Percentiles rank a stretch among this genome's conserved stretches.
phyloP scores from a whole-genome alignment of 2,888 invertebrate genomes.

The Coelopa pilipes region DNA sequence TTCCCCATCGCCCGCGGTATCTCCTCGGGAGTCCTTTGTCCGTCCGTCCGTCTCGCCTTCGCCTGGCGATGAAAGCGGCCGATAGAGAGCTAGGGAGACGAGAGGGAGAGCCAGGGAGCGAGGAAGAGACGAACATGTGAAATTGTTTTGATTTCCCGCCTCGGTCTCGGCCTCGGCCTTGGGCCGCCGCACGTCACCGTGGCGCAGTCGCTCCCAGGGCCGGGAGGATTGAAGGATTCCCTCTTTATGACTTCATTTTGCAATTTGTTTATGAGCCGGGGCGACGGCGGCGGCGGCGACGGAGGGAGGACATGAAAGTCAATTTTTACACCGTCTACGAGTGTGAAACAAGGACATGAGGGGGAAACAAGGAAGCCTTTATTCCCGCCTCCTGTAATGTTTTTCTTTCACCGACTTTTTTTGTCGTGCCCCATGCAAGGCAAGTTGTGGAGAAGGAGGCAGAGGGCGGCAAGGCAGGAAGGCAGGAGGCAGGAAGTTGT shows the following conservation, averaged over 20 bases:
- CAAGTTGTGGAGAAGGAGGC: neutral
- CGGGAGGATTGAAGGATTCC: neutral
- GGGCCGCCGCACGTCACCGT: neutral
- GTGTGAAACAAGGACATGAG: slow-evolving; percentile 5
- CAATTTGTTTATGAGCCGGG: slow-evolving; percentile 45
- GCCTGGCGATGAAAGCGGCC: no score
- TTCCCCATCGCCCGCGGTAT: neutral
- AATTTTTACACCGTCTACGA: slow-evolving; percentile 9
- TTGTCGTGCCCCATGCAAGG: no score
- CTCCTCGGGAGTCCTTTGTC: neutral
- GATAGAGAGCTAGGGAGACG: neutral
- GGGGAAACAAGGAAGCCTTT: neutral
- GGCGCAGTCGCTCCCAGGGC: neutral
- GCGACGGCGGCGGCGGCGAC: no score
- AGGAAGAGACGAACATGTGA: slow-evolving; percentile 6
- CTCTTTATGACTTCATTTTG: slow-evolving; percentile 45
- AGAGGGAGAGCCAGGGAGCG: neutral
- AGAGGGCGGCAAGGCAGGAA: neutral
- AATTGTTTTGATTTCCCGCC: neutral
- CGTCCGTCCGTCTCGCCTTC: slow-evolving; percentile 6
- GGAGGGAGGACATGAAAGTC: slow-evolving; percentile 25
- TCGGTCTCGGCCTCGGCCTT: neutral
- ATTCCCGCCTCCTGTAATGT: no score
- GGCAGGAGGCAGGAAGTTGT: neutral
- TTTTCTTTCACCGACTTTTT: no score